Conservation (phyloP, 2,797 vertebrate species). For the Schizopygopsis malacanthus region DNA sequence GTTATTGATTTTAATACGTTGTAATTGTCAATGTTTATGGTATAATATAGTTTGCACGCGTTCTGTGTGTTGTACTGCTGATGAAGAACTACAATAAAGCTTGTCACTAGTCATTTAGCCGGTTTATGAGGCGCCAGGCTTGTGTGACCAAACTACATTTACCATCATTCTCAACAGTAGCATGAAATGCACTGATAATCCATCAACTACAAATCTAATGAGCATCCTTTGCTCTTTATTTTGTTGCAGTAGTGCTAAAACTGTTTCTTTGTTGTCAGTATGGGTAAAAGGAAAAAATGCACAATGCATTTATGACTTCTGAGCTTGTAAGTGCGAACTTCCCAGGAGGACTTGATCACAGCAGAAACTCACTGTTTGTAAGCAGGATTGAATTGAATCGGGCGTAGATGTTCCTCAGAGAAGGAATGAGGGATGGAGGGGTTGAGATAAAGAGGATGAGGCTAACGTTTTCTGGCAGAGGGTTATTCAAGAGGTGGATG, state of each 20-base stretch:
- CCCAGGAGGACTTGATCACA: slow-evolving; percentile 6
- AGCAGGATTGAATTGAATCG: slow-evolving; percentile 36
- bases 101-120: neutral
- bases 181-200: neutral
- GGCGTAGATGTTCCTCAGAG: slow-evolving; percentile 35
- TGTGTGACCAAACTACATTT: neutral
- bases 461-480: slow-evolving; percentile 23
- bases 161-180: neutral
- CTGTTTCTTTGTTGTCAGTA: neutral
- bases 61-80: neutral
- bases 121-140: neutral
- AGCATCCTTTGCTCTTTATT: neutral
- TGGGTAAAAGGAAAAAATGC: neutral
- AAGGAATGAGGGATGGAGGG: slow-evolving; percentile 39
- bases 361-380: slow-evolving; percentile 36
- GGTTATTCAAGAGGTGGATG: slow-evolving; percentile 10
- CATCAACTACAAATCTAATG: neutral
- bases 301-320: neutral
- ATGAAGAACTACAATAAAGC: neutral
- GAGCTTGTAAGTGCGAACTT: neutral
- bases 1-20: neutral
- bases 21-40: neutral
- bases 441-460: slow-evolving; percentile 37
- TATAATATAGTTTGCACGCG: neutral
- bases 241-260: neutral